Base-by-base conservation (phyloP, 2,888 invertebrate species). In the Drosophila niveifrons region DNA sequence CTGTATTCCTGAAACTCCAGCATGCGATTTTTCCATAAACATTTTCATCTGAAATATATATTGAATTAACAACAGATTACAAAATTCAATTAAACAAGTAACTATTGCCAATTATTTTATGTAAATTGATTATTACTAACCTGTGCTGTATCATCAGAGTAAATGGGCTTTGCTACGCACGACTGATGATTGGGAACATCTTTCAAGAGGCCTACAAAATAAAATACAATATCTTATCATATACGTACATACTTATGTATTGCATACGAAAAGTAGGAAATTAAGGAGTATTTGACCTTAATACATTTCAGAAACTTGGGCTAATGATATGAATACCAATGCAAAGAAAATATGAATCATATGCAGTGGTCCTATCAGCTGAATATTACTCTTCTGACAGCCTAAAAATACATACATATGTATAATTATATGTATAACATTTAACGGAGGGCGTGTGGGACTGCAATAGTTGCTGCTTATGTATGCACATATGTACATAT, bases 151-250 rank as follows among this genome's bases (percentile, higher is more conserved):
- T 97, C 97, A 43, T 94, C 94, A 4, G 90, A 72, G 41, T 96
- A 93, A 6, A 96, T 94, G 47, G 94, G 94, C 11, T 94, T 93
- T 7, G 94, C 93, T 29, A 97, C 93, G 65, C 95, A 93, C 78
- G 94, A 94, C 82, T 97, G 96, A 3, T 96, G 95, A 51, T 95
- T 94, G 28, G 97, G 95, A 79, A 97, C 94, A 93, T 97, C 97
- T 75, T 94, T 94, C 61, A 96, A 92, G 53, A 96, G 92, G 71
- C 94, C 92, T 92, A 41, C 36, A 50, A 65, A 62, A 2, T 11
- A 23, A 29, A 62, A 34, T 10, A 34, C 6, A 1, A 1, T 7
- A 31, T 10, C 8, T 39, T 39, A 39, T n/a, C 4, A 39, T 36
- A n/a, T 23, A 23, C 6, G n/a, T n/a, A n/a, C 23, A 23, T 23